phyloP scores from a whole-genome alignment of 1,140 invertebrate genomes.

The Venturia canescens region DNA sequence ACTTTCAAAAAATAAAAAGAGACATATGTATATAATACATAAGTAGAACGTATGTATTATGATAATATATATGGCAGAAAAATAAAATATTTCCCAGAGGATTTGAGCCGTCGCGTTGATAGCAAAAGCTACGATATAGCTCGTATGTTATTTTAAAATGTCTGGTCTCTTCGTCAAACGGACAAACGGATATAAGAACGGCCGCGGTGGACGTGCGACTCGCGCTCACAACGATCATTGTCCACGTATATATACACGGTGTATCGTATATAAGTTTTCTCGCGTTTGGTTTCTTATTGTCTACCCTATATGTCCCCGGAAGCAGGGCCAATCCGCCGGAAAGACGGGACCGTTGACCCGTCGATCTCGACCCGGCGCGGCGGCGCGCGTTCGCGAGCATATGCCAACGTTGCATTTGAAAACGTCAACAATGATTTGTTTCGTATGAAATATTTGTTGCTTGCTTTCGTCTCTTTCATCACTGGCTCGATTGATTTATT shows the following conservation, averaged over 20 bases:
- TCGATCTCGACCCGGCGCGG: conserved; percentile 74
- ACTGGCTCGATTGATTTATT: too few species aligned
- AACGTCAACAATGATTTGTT: neutral
- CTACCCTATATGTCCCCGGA: conserved; percentile 78
- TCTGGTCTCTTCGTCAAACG: neutral
- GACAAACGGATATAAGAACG: conserved; percentile 34
- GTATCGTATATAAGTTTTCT: neutral
- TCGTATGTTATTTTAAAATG: neutral
- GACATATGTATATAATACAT: neutral
- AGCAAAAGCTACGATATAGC: neutral
- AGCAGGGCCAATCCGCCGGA: conserved; percentile 77
- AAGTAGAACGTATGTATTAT: neutral
- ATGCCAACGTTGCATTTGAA: conserved; percentile 74
- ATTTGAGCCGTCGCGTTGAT: neutral
- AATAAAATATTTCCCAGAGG: conserved; percentile 32
- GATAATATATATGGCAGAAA: neutral
- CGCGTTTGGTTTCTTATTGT: conserved; percentile 69
- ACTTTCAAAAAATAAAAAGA: neutral
- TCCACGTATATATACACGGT: neutral
- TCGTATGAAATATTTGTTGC: neutral
- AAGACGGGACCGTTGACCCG: conserved; percentile 77
- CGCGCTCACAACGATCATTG: neutral
- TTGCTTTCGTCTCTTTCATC: neutral
- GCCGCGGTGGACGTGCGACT: conserved; percentile 13
- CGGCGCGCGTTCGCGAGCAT: conserved; percentile 70